Base-by-base conservation (phyloP, 2,888 invertebrate genomes). In the Strigamia transsilvanica region DNA sequence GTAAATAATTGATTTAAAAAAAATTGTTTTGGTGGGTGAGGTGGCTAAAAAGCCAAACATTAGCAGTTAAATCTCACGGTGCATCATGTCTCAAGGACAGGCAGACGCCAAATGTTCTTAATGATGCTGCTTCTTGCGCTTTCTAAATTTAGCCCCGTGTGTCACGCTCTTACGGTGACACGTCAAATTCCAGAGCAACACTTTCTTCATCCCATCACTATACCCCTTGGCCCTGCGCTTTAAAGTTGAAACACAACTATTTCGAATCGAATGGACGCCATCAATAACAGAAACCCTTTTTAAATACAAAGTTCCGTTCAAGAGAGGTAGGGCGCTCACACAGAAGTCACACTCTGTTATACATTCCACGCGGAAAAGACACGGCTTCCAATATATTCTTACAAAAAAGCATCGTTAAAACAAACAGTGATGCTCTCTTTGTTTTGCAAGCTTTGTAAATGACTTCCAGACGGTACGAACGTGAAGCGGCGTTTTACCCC, bases 91-190 rank as follows among this genome's bases (percentile, higher is more conserved):
- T 66, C 61, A 66, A 66, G 61, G 61, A 66, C 23, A 66, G 23
- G 61, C 61, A 66, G 61, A 66, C 61, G 61, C 61, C 61, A 66
- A 66, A 66, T 66, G 61, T 66, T 66, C 23, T 23, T 66, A 66
- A 66, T 66, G 61, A 66, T 66, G 61, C 61, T 66, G 61, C 61
- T 66, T n/a, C 61, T 66, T 46, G 46, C 46, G 15, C 42, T 42
- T 46, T 66, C 61, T 66, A 66, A 21, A 66, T 66, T 23, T 66
- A 66, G 23, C 61, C 61, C 23, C 9, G 61, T 66, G 61, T 66
- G 61, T 66, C 61, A 66, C 61, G 61, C 21, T 66, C 61, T 66
- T 66, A 66, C 61, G 61, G 61, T 66, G 61, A 66, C 61, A 66
- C 23, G 61, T 66, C 61, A 66, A 66, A 66, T 66, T 66, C 61